Conservation (phyloP, 1,140 invertebrate genomes). For the Camponotus vicinus region DNA sequence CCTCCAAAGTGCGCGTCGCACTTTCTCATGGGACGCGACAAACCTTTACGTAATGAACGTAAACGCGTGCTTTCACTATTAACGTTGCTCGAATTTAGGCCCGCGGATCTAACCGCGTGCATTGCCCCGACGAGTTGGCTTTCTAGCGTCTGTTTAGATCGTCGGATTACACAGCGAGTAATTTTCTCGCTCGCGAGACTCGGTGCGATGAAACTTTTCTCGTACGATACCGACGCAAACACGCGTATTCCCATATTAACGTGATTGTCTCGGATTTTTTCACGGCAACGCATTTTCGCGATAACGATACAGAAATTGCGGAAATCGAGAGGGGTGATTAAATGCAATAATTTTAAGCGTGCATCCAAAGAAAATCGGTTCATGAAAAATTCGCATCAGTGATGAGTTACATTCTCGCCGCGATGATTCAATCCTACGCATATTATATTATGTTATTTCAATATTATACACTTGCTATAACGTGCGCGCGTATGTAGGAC, state of each 20-base stretch:
- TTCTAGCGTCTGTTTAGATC: slow-evolving; percentile 71
- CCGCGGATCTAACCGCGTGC: slow-evolving; percentile 56
- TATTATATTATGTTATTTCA: neutral
- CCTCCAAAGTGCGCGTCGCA: slow-evolving; percentile 25
- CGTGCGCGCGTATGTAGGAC: slow-evolving; percentile 20
- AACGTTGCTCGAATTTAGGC: slow-evolving; percentile 58
- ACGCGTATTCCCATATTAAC: too few species aligned
- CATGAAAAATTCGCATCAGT: neutral
- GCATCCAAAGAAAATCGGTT: neutral
- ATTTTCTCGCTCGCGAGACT: slow-evolving; percentile 20
- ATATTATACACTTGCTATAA: neutral
- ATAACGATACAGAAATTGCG: neutral
- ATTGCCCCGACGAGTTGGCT: slow-evolving; percentile 66
- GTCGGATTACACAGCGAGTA: slow-evolving; percentile 52
- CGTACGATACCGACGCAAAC: too few species aligned
- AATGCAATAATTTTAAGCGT: slow-evolving; percentile 24
- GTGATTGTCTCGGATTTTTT: neutral
- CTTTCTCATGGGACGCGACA: slow-evolving; percentile 39
- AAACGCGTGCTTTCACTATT: slow-evolving; percentile 67
- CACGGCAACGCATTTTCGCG: neutral
- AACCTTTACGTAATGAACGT: slow-evolving; percentile 59
- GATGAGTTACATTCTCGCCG: neutral
- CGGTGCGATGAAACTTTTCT: neutral
- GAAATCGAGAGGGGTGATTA: too few species aligned
- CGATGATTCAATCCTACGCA: neutral